Percentiles rank a stretch among this genome's conserved stretches.
Conservation (phyloP, 30 jellyfish, hydroid and myxozoan genomes). For the Nemopilema nomurai region DNA sequence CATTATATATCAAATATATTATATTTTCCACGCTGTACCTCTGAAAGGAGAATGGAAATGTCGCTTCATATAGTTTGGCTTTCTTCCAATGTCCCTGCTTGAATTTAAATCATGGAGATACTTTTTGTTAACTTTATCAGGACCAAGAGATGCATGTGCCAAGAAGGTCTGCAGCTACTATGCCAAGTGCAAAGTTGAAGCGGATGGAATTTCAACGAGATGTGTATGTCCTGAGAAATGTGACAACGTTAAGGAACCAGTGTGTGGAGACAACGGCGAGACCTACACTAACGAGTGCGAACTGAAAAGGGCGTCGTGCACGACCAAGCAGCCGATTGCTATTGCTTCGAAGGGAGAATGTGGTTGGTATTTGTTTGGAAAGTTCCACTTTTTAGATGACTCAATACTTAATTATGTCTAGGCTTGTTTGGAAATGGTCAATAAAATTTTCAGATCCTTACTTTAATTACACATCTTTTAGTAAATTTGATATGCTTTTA, state of each 20-base stretch:
- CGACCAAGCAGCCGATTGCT: constrained; percentile 65
- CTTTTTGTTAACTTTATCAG: constrained; percentile 29
- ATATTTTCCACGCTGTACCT: too few relatives aligned
- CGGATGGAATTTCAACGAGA: constrained; percentile 55
- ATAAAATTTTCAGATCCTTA: neutral
- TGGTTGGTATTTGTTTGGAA: constrained; percentile 60
- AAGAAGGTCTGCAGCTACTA: constrained; percentile 70
- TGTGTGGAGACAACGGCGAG: constrained; percentile 97
- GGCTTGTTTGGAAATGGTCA: too few relatives aligned
- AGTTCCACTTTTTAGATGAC: neutral
- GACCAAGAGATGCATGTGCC: constrained; percentile 87
- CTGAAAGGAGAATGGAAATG: too few relatives aligned
- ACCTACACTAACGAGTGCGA: constrained; percentile 80
- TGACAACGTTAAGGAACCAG: constrained; percentile 36
- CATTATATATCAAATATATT: too few relatives aligned
- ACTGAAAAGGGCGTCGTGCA: constrained; percentile 71
- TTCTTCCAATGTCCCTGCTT: too few relatives aligned
- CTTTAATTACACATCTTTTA: too few relatives aligned
- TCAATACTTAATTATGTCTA: too few relatives aligned
- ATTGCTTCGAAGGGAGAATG: constrained; percentile 91
- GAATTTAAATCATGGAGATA: too few relatives aligned
- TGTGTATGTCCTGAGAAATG: constrained; percentile 91
- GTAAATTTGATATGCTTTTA: too few relatives aligned
- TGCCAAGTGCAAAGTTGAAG: constrained; percentile 76
- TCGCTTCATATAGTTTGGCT: too few relatives aligned